These are phyloP conservation scores for Margarornis squamiger DNA, from an alignment of 2,797 vertebrate species.

Conservation along the genomic window DNA sequence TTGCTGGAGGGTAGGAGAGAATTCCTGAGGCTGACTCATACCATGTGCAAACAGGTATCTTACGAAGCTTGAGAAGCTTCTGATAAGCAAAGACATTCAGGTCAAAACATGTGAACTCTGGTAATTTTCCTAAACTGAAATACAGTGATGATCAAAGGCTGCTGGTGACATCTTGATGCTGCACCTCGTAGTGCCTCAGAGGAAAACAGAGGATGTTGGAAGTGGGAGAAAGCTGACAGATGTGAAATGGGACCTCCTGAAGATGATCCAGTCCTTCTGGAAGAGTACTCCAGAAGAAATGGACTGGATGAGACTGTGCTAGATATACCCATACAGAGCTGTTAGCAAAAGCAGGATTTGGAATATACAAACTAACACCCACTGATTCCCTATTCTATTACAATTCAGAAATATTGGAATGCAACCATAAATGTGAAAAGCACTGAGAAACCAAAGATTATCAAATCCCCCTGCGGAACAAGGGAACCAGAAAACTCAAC, in stretches of 20 bases:
- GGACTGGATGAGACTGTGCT: not conserved
- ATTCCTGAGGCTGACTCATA: constrained; percentile 31
- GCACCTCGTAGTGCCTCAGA: not conserved
- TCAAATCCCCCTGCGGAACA: not conserved
- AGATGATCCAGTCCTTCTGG: not conserved
- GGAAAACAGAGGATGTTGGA: not conserved
- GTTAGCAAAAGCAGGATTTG: not conserved
- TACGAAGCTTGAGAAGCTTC: not conserved
- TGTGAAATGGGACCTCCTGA: not conserved
- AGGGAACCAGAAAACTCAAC: not conserved
- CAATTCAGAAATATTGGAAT: not conserved
- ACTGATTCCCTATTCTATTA: not conserved
- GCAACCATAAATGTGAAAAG: not conserved
- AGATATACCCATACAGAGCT: not conserved
- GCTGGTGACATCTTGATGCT: not conserved
- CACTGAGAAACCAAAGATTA: not conserved
- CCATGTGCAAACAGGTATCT: not conserved
- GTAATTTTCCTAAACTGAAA: not conserved
- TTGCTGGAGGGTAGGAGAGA: not conserved
- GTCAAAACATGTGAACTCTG: not conserved
- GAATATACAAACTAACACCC: not conserved
- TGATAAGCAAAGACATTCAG: not conserved
- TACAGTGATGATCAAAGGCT: not conserved
- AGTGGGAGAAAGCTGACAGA: not conserved
- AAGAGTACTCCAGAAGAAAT: not conserved